These are phyloP conservation scores for Chorisops tibialis DNA, from an alignment of 2,888 invertebrate genomes.

Conservation along the genomic window DNA sequence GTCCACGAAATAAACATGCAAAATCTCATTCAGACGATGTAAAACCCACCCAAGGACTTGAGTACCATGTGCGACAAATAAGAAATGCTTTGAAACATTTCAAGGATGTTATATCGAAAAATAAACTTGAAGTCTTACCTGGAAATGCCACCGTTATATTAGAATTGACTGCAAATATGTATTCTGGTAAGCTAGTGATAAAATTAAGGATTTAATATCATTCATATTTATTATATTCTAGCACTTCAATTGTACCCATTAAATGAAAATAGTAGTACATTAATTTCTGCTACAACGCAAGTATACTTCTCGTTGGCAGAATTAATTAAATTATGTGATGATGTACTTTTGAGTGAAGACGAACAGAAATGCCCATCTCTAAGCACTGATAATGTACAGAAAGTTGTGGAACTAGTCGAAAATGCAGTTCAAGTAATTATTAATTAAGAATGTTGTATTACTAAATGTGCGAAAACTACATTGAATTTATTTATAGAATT, in stretches of 20 bases:
- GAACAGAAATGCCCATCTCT: conserved; percentile 52
- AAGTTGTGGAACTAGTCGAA: conserved; percentile 67
- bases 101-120: conserved; percentile 86
- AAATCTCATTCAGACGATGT: conserved; percentile 55
- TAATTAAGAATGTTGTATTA: background rate
- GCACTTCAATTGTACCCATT: conserved; percentile 50
- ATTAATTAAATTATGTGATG: conserved; percentile 85
- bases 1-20: conserved; percentile 58
- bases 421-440: conserved; percentile 65
- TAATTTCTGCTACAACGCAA: conserved; percentile 73
- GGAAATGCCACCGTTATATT: conserved; percentile 91
- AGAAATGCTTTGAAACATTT: conserved; percentile 81
- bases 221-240: conserved; percentile 30
- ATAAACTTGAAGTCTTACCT: conserved; percentile 88
- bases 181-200: conserved; percentile 56
- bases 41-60: conserved; percentile 68
- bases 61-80: conserved; percentile 72
- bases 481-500: conserved; percentile 55
- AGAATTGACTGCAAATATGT: conserved; percentile 86
- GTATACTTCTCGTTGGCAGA: conserved; percentile 83
- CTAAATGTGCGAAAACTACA: conserved; percentile 3
- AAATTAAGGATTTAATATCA: background rate
- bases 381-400: conserved; percentile 62
- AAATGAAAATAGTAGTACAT: conserved; percentile 50
- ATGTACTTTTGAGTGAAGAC: conserved; percentile 74